Conservation (phyloP, 2,888 invertebrate genomes). For the Apodemia zela region DNA sequence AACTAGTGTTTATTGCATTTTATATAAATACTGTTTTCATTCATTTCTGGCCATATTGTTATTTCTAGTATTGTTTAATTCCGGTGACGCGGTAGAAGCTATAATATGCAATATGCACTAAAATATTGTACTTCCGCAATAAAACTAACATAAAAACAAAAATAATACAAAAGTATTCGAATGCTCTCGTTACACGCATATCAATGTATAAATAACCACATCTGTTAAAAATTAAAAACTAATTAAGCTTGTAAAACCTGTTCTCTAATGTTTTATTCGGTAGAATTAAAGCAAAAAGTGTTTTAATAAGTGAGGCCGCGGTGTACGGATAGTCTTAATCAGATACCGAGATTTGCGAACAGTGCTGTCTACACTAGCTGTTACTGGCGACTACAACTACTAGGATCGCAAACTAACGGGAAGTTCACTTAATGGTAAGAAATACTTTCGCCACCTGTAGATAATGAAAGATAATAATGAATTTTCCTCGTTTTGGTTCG, state of each 20-base stretch:
- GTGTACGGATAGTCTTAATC: too few relatives aligned
- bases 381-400: too few relatives aligned
- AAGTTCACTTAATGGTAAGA: too few relatives aligned
- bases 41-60: not conserved
- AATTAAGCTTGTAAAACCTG: not conserved
- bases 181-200: not conserved
- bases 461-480: too few relatives aligned
- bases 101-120: not conserved
- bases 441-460: too few relatives aligned
- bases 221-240: not conserved
- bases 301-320: too few relatives aligned
- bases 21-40: not conserved
- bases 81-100: too few relatives aligned
- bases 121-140: constrained; percentile 6
- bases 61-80: not conserved
- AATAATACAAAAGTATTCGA: not conserved
- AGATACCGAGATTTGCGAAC: too few relatives aligned
- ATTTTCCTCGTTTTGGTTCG: too few relatives aligned
- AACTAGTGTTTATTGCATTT: not conserved
- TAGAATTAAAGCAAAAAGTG: too few relatives aligned
- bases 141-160: not conserved
- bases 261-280: not conserved
- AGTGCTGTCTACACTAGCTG: too few relatives aligned
- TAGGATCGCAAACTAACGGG: too few relatives aligned
- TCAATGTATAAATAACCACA: not conserved